Conservation (phyloP, 2,797 vertebrate species). For the Intellagama lesueurii region DNA sequence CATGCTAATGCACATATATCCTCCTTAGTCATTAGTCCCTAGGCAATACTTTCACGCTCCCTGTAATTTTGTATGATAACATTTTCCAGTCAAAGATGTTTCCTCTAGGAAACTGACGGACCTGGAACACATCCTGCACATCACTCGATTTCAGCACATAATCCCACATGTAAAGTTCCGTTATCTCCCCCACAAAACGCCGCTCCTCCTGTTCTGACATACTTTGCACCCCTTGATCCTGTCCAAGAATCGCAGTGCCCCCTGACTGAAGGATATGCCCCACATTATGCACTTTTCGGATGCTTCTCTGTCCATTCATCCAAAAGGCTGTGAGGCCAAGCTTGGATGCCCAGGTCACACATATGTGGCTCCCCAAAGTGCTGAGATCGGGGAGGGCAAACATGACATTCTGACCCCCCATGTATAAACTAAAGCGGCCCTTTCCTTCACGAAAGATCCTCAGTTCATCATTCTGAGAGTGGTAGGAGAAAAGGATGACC, state of each 20-base stretch:
- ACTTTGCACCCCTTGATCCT: constrained; percentile 78
- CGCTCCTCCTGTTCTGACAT: constrained; percentile 66
- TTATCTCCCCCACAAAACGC: constrained; percentile 84
- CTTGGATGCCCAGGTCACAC: constrained; percentile 80
- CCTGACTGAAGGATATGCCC: constrained; percentile 78
- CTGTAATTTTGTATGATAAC: constrained; percentile 80
- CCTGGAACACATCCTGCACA: constrained; percentile 69
- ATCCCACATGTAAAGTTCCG: constrained; percentile 87
- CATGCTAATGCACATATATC: constrained; percentile 67
- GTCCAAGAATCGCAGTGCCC: constrained; percentile 81
- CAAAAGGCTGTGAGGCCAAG: constrained; percentile 60
- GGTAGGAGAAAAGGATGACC: constrained; percentile 85
- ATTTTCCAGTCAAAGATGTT: constrained; percentile 84
- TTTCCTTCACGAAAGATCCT: constrained; percentile 58
- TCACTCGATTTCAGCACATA: constrained; percentile 78
- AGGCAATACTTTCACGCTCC: constrained; percentile 82
- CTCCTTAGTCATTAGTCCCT: constrained; percentile 69
- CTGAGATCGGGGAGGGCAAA: constrained; percentile 79
- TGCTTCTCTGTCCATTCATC: constrained; percentile 81
- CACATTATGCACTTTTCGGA: constrained; percentile 81
- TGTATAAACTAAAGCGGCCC: constrained; percentile 80
- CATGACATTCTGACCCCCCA: constrained; percentile 79
- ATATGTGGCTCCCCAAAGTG: constrained; percentile 82
- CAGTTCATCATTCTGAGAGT: constrained; percentile 65
- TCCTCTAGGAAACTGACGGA: constrained; percentile 76